Conservation (phyloP, 2,797 vertebrate genomes). For the Xiphorhynchus erythropygius region DNA sequence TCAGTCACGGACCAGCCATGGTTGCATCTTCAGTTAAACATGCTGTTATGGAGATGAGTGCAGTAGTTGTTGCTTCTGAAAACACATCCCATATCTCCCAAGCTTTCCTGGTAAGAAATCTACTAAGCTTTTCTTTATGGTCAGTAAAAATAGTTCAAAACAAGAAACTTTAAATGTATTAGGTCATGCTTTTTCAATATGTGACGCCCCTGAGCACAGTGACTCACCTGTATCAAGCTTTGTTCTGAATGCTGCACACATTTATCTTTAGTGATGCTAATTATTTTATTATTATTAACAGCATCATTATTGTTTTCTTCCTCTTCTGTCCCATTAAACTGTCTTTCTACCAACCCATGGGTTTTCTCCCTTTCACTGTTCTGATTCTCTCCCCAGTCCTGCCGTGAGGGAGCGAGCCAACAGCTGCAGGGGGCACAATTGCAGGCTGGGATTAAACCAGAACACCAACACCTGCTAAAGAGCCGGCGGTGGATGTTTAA, state of each 20-base stretch:
- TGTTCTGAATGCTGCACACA: background rate
- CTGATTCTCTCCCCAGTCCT: too few species aligned
- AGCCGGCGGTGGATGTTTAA: background rate
- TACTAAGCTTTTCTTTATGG: background rate
- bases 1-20: background rate
- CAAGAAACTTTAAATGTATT: background rate
- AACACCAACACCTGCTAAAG: background rate
- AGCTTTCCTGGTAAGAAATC: conserved; percentile 47
- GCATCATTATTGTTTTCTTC: background rate
- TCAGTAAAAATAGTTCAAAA: background rate
- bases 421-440: background rate
- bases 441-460: background rate
- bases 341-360: background rate
- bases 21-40: conserved; percentile 16
- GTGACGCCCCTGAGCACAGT: background rate
- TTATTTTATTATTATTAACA: background rate
- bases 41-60: conserved; percentile 43
- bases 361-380: too few species aligned
- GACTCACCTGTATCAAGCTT: background rate
- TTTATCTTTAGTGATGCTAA: background rate
- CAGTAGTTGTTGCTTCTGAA: conserved; percentile 53
- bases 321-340: background rate
- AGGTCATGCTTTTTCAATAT: background rate
- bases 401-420: background rate
- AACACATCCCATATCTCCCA: conserved; percentile 7